Evolutionary conservation across 2,888 invertebrate species (phyloP).

Genomic region (Chironomus riparius): DNA sequence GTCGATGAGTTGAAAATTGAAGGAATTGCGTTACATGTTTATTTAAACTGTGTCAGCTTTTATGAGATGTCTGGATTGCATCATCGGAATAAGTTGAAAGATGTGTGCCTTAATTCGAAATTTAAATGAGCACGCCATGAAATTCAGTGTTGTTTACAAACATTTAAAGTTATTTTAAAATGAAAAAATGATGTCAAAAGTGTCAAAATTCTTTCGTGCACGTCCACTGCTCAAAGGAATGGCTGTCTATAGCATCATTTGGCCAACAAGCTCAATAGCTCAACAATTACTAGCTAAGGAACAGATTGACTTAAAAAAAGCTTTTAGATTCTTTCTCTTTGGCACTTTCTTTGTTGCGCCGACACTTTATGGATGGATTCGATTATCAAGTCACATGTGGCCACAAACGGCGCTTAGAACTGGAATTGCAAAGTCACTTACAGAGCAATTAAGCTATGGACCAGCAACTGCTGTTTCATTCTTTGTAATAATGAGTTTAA

Average conservation of each 20-base stretch:
- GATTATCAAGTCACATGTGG: slow-evolving; percentile 61
- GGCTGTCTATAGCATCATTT: slow-evolving; percentile 60
- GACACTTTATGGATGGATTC: slow-evolving; percentile 62
- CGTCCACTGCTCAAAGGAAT: slow-evolving; percentile 46
- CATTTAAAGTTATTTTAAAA: no score
- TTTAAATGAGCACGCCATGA: no score
- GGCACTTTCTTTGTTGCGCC: slow-evolving; percentile 77
- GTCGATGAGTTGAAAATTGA: no score
- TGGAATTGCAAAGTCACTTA: slow-evolving; percentile 54
- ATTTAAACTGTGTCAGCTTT: no score
- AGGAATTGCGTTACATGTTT: no score
- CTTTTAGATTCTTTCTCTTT: slow-evolving; percentile 64
- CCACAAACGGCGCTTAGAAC: slow-evolving; percentile 59
- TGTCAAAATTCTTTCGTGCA: slow-evolving; percentile 16
- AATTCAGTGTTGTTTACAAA: no score
- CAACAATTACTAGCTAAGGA: slow-evolving; percentile 62
- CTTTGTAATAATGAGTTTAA: slow-evolving; percentile 64
- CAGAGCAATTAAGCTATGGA: slow-evolving; percentile 66
- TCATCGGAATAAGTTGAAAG: no score
- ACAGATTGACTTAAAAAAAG: slow-evolving; percentile 58
- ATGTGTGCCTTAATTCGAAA: no score
- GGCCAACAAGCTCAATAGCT: slow-evolving; percentile 63
- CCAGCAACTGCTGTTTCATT: slow-evolving; percentile 69
- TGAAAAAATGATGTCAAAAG: not conserved
- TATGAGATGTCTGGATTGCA: no score